Conservation (phyloP, 2,888 invertebrate species). For the Pantelozetes paolii region DNA sequence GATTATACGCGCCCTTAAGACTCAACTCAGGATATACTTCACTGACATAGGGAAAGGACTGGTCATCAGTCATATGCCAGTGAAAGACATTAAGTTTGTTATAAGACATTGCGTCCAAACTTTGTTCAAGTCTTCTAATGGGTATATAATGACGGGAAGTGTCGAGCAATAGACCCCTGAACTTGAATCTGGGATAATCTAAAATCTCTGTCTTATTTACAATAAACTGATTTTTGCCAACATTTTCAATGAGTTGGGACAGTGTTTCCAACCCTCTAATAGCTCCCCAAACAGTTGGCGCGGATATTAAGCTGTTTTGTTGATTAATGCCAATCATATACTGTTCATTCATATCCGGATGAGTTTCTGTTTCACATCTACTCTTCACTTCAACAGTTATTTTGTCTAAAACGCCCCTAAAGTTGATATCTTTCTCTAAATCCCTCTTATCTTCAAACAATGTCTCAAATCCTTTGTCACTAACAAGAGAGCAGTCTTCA, state of each 20-base stretch:
- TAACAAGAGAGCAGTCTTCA: slow-evolving; percentile 14
- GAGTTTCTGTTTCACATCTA: slow-evolving; percentile 65
- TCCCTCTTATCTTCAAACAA: neutral
- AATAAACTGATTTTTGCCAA: slow-evolving; percentile 51
- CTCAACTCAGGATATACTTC: slow-evolving; percentile 53
- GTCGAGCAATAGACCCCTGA: slow-evolving; percentile 83
- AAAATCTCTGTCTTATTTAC: slow-evolving; percentile 44
- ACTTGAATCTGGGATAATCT: slow-evolving; percentile 74
- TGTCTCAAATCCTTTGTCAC: neutral
- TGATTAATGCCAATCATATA: slow-evolving; percentile 58
- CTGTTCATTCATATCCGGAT: slow-evolving; percentile 68
- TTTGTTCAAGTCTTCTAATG: slow-evolving; percentile 56
- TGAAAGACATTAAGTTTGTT: slow-evolving; percentile 90
- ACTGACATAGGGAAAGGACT: slow-evolving; percentile 77
- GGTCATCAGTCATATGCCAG: slow-evolving; percentile 77
- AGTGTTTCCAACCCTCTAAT: slow-evolving; percentile 80
- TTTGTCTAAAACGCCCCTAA: slow-evolving; percentile 36
- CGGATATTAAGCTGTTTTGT: no score
- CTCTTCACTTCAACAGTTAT: slow-evolving; percentile 53
- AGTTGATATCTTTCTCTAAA: slow-evolving; percentile 20
- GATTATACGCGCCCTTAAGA: slow-evolving; percentile 43
- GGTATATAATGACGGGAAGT: slow-evolving; percentile 81
- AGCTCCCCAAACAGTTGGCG: slow-evolving; percentile 80
- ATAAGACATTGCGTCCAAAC: slow-evolving; percentile 82
- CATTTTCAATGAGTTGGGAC: slow-evolving; percentile 65